Percentiles rank a stretch among this genome's conserved stretches.
phyloP scores from a whole-genome alignment of 2,888 invertebrate genomes.

The Dysmachus trigonus region DNA sequence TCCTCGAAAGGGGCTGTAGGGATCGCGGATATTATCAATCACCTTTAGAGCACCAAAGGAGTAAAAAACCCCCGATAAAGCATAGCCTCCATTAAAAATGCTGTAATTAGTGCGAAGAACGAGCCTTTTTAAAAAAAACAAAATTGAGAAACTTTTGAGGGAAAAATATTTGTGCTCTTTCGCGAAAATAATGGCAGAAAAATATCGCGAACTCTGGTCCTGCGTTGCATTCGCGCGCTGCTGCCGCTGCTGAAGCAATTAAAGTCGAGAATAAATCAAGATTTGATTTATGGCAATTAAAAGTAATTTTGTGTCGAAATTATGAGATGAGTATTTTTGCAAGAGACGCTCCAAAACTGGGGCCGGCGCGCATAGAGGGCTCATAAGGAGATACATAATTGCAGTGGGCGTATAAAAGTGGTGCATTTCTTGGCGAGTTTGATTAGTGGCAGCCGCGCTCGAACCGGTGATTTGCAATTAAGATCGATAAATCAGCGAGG shows the following conservation, averaged over 20 bases:
- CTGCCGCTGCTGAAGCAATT: neutral
- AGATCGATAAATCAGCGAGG: conserved; percentile 43
- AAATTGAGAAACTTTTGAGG: neutral
- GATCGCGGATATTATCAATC: neutral
- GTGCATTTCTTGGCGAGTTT: conserved; percentile 23
- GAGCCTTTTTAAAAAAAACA: neutral
- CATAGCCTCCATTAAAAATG: neutral
- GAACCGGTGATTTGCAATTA: conserved; percentile 41
- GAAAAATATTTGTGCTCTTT: neutral
- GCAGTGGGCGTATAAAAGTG: conserved; percentile 41
- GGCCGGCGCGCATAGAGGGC: neutral
- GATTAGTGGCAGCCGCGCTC: conserved; percentile 30
- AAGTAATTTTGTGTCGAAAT: conserved; percentile 36
- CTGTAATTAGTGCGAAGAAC: neutral
- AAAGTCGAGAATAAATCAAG: conserved; percentile 36
- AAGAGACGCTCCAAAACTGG: neutral
- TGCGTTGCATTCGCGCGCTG: neutral
- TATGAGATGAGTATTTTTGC: conserved; percentile 27
- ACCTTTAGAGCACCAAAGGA: neutral
- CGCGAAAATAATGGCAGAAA: neutral
- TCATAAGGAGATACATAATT: conserved; percentile 32
- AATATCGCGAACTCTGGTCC: neutral
- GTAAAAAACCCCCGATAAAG: neutral
- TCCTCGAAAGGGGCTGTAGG: neutral
- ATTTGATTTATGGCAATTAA: conserved; percentile 42